Percentiles rank a stretch among this genome's conserved stretches.
Evolutionary conservation across 2,113 vertebrate genomes (phyloP).

Genomic region (Brachypodius melanocephalos): DNA sequence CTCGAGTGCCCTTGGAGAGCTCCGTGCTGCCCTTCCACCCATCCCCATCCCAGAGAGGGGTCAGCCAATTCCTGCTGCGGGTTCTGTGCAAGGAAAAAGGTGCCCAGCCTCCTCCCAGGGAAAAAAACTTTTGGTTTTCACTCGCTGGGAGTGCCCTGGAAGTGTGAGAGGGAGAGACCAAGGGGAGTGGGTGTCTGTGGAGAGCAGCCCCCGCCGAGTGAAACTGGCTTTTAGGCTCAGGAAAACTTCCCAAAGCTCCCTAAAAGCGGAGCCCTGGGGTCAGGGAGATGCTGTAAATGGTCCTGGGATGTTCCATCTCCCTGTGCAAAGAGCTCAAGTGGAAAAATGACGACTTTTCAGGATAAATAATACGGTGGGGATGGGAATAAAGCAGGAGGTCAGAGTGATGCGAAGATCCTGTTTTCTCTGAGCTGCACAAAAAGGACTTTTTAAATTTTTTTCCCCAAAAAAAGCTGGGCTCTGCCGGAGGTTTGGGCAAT

Average conservation of each 20-base stretch:
- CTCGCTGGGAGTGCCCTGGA: not conserved
- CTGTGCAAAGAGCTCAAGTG: not conserved
- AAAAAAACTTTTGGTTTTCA: not conserved
- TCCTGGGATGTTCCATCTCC: not conserved
- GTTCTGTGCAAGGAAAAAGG: not conserved
- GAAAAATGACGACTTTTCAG: not conserved
- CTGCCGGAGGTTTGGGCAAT: not conserved
- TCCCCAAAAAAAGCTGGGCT: not conserved
- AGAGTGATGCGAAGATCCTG: not conserved
- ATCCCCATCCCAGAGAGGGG: not conserved
- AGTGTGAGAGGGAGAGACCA: not conserved
- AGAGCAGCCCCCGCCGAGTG: not conserved
- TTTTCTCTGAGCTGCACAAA: not conserved
- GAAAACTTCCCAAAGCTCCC: not conserved
- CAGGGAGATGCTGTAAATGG: not conserved
- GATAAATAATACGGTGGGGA: not conserved
- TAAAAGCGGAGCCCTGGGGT: accelerated
- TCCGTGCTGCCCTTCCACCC: not conserved
- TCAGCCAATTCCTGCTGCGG: not conserved
- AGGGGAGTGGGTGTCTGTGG: accelerated
- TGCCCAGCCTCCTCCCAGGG: not conserved
- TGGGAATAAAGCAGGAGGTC: not conserved
- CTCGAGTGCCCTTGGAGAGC: accelerated
- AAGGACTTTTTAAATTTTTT: not conserved
- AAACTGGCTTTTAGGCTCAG: not conserved